Evolutionary conservation across 2,113 vertebrate species (phyloP).

Genomic region (Cygnus atratus): DNA sequence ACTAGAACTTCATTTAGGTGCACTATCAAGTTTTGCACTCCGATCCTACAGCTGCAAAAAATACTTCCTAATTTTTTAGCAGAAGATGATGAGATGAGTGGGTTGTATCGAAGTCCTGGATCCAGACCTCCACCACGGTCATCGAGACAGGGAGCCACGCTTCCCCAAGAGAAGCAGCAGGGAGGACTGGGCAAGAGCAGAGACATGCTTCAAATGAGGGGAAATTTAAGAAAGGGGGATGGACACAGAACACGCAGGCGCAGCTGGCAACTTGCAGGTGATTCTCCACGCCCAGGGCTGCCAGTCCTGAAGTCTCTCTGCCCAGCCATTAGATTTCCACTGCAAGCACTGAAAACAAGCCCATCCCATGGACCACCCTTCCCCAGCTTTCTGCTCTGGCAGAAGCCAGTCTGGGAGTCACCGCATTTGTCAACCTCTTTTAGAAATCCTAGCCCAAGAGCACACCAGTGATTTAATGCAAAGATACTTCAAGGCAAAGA

Average conservation of each 20-base stretch:
- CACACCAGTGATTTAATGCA: background rate
- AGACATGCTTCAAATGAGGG: background rate
- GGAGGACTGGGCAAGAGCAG: background rate
- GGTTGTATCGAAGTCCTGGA: background rate
- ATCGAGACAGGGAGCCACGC: background rate
- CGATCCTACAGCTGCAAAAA: background rate
- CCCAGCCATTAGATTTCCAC: background rate
- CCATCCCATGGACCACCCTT: background rate
- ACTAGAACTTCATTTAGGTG: background rate
- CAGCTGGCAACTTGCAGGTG: fast-evolving
- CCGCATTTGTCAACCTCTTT: background rate
- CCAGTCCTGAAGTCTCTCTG: background rate
- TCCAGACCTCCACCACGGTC: background rate
- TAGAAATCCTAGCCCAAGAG: background rate
- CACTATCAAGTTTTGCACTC: background rate
- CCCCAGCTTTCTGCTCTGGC: background rate
- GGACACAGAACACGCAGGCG: fast-evolving
- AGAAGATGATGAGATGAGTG: background rate
- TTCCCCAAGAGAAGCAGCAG: background rate
- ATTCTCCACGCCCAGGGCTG: background rate
- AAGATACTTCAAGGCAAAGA: background rate
- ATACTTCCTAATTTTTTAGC: background rate
- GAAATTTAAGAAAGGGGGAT: fast-evolving
- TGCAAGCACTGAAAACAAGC: background rate
- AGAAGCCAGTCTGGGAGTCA: background rate